phyloP scores from a whole-genome alignment of 2,888 invertebrate genomes.

The Zele albiditarsus region DNA sequence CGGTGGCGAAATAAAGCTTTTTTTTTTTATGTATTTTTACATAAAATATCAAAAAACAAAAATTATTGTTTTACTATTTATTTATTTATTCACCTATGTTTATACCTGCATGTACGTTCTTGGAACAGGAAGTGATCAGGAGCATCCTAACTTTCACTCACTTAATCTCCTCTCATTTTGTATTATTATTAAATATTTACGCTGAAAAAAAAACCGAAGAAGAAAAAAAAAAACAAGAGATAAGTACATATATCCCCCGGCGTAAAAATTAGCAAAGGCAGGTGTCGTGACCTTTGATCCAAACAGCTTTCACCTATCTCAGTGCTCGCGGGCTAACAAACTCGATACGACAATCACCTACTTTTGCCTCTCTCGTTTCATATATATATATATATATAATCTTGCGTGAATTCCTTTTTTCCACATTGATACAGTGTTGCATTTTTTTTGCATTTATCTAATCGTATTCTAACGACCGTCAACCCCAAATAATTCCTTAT shows the following conservation, averaged over 20 bases:
- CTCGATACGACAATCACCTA: constrained; percentile 35
- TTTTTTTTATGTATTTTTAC: constrained; percentile 72
- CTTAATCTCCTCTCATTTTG: not conserved
- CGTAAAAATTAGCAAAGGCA: constrained; percentile 35
- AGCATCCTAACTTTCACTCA: constrained; percentile 3
- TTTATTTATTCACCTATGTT: not conserved
- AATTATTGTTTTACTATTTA: not conserved
- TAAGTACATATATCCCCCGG: not conserved
- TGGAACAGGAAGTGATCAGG: not conserved
- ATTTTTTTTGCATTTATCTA: not conserved
- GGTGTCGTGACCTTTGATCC: constrained; percentile 55
- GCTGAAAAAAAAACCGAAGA: not conserved
- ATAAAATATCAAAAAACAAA: constrained; percentile 60
- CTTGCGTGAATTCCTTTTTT: not conserved
- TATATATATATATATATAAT: not conserved
- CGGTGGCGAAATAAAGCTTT: constrained; percentile 73
- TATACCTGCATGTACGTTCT: not conserved
- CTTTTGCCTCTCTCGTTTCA: not conserved
- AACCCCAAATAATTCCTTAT: not conserved
- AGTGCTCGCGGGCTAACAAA: constrained; percentile 19
- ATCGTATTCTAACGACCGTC: not conserved
- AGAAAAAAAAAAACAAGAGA: not conserved
- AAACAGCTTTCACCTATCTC: constrained; percentile 50
- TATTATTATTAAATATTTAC: too few relatives aligned
- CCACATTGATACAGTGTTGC: not conserved